phyloP scores from a whole-genome alignment of 2,113 vertebrate genomes.

The Proterorhinus semilunaris region DNA sequence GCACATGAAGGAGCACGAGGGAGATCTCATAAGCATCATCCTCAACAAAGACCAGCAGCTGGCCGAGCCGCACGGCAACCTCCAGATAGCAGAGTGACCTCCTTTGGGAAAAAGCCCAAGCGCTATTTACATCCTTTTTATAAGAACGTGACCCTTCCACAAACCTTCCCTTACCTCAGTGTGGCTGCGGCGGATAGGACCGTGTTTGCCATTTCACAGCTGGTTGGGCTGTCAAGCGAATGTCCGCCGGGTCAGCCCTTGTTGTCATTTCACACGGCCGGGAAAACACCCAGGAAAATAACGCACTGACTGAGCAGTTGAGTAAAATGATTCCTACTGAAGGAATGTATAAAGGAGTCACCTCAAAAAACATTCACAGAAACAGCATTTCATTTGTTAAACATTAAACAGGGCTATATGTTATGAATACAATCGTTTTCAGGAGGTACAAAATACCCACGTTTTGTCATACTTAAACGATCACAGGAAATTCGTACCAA shows the following conservation, averaged over 20 bases:
- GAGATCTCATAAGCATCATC: constrained; percentile 97
- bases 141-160: neutral
- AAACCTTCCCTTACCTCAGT: constrained; percentile 19
- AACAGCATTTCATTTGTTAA: neutral
- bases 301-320: neutral
- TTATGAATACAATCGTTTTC: neutral
- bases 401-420: constrained; percentile 17
- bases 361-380: neutral
- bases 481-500: too few relatives aligned
- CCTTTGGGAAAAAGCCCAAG: neutral
- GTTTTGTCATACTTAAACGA: too few relatives aligned
- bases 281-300: neutral
- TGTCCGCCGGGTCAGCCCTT: neutral
- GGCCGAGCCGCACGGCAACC: constrained; percentile 35
- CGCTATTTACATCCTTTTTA: neutral
- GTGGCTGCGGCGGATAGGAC: neutral
- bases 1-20: constrained; percentile 98
- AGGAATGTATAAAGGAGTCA: constrained; percentile 8
- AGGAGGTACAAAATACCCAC: neutral
- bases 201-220: constrained; percentile 10
- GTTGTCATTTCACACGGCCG: neutral
- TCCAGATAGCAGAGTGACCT: constrained; percentile 66
- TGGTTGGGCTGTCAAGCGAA: neutral
- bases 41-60: constrained; percentile 86
- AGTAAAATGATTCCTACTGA: constrained; percentile 6